Evolutionary conservation across 2,888 invertebrate species (phyloP).

Genomic region (Steinernema scapterisci): DNA sequence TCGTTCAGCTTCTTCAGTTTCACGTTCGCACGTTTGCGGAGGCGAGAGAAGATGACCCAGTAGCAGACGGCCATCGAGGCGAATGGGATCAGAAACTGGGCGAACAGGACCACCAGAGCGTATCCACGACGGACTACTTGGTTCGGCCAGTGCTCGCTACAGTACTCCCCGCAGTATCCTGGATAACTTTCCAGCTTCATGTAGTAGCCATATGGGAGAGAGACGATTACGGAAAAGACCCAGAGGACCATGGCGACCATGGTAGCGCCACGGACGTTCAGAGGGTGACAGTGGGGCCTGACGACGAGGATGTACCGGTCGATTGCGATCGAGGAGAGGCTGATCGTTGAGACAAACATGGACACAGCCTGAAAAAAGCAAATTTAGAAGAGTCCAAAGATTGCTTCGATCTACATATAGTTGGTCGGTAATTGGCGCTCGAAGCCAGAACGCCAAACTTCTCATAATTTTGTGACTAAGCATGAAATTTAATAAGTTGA

Average conservation of each 20-base stretch:
- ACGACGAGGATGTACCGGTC: conserved; percentile 51
- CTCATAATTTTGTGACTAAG: no score
- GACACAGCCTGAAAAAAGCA: conserved; percentile 47
- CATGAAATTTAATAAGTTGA: no score
- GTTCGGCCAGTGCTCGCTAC: conserved; percentile 80
- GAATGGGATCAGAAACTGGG: conserved; percentile 93
- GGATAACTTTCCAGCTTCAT: conserved; percentile 71
- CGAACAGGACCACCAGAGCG: conserved; percentile 82
- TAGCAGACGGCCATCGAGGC: conserved; percentile 92
- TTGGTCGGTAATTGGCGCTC: no score
- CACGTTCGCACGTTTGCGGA: conserved; percentile 55
- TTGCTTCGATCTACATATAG: no score
- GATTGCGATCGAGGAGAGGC: conserved; percentile 51
- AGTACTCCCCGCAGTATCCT: conserved; percentile 66
- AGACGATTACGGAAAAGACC: conserved; percentile 77
- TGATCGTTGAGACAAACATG: conserved; percentile 52
- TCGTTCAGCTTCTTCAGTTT: conserved; percentile 63
- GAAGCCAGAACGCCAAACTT: no score
- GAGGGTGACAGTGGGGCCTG: conserved; percentile 42
- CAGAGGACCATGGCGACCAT: conserved; percentile 47
- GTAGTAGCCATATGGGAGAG: conserved; percentile 87
- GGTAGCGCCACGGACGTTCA: conserved; percentile 40
- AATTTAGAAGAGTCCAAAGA: no score
- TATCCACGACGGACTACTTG: conserved; percentile 79
- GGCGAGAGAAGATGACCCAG: conserved; percentile 76